A percentile compares a stretch with the other conserved stretches of the same genome.
Conservation (phyloP, 2,797 vertebrate species). For the Botia kubotai region DNA sequence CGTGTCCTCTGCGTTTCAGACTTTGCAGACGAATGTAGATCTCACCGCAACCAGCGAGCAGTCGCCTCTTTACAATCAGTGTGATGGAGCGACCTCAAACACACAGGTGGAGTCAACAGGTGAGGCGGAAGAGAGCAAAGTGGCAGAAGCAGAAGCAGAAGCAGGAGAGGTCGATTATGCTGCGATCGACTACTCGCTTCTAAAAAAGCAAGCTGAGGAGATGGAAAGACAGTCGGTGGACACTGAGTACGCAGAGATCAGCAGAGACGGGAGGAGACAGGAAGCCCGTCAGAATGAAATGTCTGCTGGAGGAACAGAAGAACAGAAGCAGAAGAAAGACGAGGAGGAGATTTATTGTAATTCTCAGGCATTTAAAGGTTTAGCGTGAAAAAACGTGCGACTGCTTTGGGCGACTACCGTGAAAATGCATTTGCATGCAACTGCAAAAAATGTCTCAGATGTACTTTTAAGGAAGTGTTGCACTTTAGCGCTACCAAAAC, state of each 20-base stretch:
- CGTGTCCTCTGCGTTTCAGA: not conserved
- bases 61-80: constrained; percentile 11
- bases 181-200: constrained; percentile 60
- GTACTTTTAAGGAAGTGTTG: no score
- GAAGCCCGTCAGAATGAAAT: constrained; percentile 17
- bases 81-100: not conserved
- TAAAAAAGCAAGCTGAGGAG: constrained; percentile 32
- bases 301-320: not conserved
- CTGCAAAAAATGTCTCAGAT: no score
- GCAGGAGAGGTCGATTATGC: constrained; percentile 67
- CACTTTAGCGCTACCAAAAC: no score
- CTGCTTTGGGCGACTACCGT: not conserved
- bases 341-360: constrained; percentile 6
- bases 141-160: not conserved
- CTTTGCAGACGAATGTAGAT: constrained; percentile 36
- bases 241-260: constrained; percentile 73
- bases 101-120: not conserved
- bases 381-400: not conserved
- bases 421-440: not conserved
- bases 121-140: not conserved
- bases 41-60: constrained; percentile 10
- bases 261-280: constrained; percentile 11
- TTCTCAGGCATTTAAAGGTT: not conserved
- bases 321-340: constrained; percentile 18
- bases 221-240: not conserved